These are phyloP conservation scores for Euphydryas editha DNA, from an alignment of 2,888 invertebrate species.

Conservation along the genomic window DNA sequence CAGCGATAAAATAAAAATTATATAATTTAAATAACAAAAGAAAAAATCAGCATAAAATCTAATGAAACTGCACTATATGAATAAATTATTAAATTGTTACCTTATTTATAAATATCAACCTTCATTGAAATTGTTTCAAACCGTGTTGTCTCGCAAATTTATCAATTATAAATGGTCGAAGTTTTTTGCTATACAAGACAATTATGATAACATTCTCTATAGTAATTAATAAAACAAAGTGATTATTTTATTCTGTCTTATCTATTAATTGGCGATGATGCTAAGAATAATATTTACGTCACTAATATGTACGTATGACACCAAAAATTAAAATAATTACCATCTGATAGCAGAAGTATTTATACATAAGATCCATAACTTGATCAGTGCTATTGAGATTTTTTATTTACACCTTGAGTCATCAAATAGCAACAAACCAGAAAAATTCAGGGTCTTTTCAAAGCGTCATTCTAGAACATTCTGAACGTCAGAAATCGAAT, in stretches of 20 bases:
- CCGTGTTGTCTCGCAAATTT: slow-evolving; percentile 28
- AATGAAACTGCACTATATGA: neutral
- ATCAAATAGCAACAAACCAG: too few species aligned
- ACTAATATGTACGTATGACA: neutral
- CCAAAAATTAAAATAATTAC: too few species aligned
- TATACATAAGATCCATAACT: too few species aligned
- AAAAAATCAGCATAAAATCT: neutral
- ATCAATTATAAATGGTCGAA: slow-evolving; percentile 26
- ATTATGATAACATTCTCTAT: slow-evolving; percentile 17
- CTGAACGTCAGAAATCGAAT: too few species aligned
- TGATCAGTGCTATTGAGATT: too few species aligned
- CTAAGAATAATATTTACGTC: neutral
- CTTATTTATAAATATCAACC: slow-evolving; percentile 25
- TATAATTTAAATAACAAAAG: slow-evolving; percentile 24
- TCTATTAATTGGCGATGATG: neutral
- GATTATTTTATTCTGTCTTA: slow-evolving; percentile 21
- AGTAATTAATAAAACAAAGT: slow-evolving; percentile 19
- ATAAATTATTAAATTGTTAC: neutral
- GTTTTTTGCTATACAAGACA: slow-evolving; percentile 22
- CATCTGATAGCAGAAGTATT: too few species aligned
- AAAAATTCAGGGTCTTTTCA: too few species aligned
- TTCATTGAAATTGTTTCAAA: slow-evolving; percentile 9
- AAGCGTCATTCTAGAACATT: too few species aligned
- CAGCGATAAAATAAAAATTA: slow-evolving; percentile 5
- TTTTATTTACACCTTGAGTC: too few species aligned